phyloP scores from a whole-genome alignment of 2,888 invertebrate species.

The Mimumesa dahlbomi region DNA sequence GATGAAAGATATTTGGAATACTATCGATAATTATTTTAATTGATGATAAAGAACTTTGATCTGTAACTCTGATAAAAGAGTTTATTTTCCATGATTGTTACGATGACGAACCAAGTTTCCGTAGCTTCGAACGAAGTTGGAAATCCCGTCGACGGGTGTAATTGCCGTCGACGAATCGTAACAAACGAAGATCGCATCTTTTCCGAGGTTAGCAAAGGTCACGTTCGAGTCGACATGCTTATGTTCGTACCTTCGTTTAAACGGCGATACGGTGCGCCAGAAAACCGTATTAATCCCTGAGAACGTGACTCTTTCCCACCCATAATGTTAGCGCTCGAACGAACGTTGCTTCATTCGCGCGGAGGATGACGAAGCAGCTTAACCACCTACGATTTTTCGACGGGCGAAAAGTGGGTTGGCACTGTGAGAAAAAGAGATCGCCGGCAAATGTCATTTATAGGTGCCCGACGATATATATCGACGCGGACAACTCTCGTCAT shows the following conservation, averaged over 20 bases:
- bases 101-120: neutral
- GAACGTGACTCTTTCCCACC: slow-evolving; percentile 60
- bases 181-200: slow-evolving; percentile 50
- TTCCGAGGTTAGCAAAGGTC: slow-evolving; percentile 49
- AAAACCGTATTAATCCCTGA: slow-evolving; percentile 62
- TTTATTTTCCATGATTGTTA: neutral
- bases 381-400: slow-evolving; percentile 41
- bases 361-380: slow-evolving; percentile 34
- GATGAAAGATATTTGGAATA: too few species aligned
- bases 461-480: too few species aligned
- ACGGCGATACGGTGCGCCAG: slow-evolving; percentile 26
- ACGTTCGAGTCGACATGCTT: slow-evolving; percentile 41
- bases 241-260: slow-evolving; percentile 38
- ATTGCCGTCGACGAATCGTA: slow-evolving; percentile 38
- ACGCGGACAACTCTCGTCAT: too few species aligned
- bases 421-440: too few species aligned
- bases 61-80: too few species aligned
- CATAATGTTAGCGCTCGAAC: slow-evolving; percentile 34
- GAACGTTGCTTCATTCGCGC: slow-evolving; percentile 37
- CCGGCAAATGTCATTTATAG: too few species aligned
- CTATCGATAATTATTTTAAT: too few species aligned
- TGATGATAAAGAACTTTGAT: too few species aligned
- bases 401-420: too few species aligned
- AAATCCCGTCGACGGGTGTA: neutral
- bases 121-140: slow-evolving; percentile 2